phyloP scores from a whole-genome alignment of 2,113 vertebrate species.

The Epinephelus cyanopodus region DNA sequence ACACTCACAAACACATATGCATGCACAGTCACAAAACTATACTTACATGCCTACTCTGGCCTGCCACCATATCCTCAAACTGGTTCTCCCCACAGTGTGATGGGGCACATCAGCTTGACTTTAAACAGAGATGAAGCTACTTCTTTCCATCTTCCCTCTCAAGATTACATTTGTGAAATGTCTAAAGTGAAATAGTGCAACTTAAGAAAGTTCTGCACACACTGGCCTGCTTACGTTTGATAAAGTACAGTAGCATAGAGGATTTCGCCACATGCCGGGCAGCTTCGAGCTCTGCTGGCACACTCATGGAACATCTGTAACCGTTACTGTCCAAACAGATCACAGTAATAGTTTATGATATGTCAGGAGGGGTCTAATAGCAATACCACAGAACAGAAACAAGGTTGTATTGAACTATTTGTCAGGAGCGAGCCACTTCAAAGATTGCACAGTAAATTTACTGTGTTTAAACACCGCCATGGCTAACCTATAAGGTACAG shows the following conservation, averaged over 20 bases:
- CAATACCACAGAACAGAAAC: slow-evolving; percentile 37
- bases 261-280: slow-evolving; percentile 1
- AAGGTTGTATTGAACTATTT: slow-evolving; percentile 45
- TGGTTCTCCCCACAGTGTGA: slow-evolving; percentile 23
- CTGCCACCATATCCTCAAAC: slow-evolving; percentile 39
- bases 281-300: slow-evolving; percentile 25
- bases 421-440: slow-evolving; percentile 15
- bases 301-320: slow-evolving; percentile 43
- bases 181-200: neutral
- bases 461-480: neutral
- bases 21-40: slow-evolving; percentile 46
- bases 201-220: neutral
- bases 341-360: slow-evolving; percentile 44
- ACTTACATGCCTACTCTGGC: slow-evolving; percentile 56
- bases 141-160: neutral
- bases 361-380: slow-evolving; percentile 29
- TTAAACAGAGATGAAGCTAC: slow-evolving; percentile 3
- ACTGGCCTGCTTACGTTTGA: slow-evolving; percentile 9
- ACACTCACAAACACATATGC: slow-evolving; percentile 36
- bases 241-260: slow-evolving; percentile 4
- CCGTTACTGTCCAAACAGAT: slow-evolving; percentile 46
- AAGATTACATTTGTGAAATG: neutral
- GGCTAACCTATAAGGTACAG: slow-evolving; percentile 12
- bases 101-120: slow-evolving; percentile 14
- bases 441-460: slow-evolving; percentile 32